Evolutionary conservation across 1,140 invertebrate species (phyloP).

Genomic region (Amphibalanus amphitrite): DNA sequence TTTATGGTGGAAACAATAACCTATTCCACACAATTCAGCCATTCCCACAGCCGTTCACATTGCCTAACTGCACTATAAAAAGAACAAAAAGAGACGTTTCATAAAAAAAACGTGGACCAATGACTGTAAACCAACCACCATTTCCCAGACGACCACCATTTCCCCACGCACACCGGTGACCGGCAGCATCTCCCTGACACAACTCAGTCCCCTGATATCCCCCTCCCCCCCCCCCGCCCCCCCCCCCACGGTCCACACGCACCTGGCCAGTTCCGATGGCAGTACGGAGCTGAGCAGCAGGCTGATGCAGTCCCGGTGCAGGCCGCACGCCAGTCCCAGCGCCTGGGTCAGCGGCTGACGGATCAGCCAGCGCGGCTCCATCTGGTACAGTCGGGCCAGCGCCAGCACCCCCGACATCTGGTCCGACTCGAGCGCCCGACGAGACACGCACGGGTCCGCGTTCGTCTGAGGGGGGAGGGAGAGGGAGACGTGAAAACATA

Average conservation of each 20-base stretch:
- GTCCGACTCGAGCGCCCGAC: conserved; percentile 32
- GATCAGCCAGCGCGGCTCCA: conserved; percentile 70
- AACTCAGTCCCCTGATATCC: too few species aligned
- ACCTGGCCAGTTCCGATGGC: not conserved
- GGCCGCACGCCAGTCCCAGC: conserved; percentile 29
- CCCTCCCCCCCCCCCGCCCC: too few species aligned
- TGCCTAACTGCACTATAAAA: too few species aligned
- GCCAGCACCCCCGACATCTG: conserved; percentile 53
- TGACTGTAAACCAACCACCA: too few species aligned
- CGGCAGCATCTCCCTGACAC: too few species aligned
- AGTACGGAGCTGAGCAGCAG: not conserved
- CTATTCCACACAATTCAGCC: too few species aligned
- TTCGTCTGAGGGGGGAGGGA: not conserved
- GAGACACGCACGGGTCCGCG: not conserved
- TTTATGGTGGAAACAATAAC: too few species aligned
- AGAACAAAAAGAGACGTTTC: too few species aligned
- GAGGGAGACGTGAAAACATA: not conserved
- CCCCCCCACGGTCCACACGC: not conserved
- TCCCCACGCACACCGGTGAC: too few species aligned
- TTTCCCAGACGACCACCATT: too few species aligned
- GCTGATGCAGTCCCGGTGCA: not conserved
- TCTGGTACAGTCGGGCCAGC: conserved; percentile 74
- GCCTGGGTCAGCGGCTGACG: conserved; percentile 58
- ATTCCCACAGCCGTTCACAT: too few species aligned
- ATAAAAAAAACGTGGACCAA: too few species aligned